Base-by-base conservation (phyloP, 2,113 vertebrate species). In the Etheostoma spectabile region DNA sequence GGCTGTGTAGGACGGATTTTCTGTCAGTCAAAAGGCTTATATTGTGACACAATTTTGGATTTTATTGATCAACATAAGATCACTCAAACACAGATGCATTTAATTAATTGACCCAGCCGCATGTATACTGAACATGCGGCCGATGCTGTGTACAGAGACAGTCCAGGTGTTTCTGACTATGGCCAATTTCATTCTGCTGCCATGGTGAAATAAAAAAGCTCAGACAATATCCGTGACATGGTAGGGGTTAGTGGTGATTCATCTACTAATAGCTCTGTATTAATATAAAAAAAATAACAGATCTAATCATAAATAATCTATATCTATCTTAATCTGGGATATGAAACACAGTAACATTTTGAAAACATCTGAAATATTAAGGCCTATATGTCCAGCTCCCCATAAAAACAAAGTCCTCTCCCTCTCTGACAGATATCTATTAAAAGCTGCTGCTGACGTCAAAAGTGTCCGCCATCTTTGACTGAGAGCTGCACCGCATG, bases 361-460 rank as follows among this genome's bases (percentile, higher is more conserved):
- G 2, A 53, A 76, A 80, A 67, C 53, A 86, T 68, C 21, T 69
- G 3, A 69, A 70, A 74, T 69, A 79, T 77, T 49, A 35, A 60
- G 18, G 21, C 66, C 73, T 42, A 1, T 52, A 49, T 42, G 38
- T 42, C n/a, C 80, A 59, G 77, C 64, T 82, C 21, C 57, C 35
- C 8, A 21, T 63, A 46, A 27, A 83, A 77, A 76, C 6, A 84
- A 90, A 90, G 79, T 67, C 56, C 73, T 56, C 77, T 63, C 83
- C 27, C 62, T 84, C 88, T 91, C 85, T 90, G 83, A 86, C 93
- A 94, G 91, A 93, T 80, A 92, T 94, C 96, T 97, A 98, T 97
- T 97, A 97, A 97, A 98, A 97, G 97, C 95, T 95, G 95, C 94
- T 97, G 96, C 96, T 98, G 97, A 99, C 98, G 97, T 99, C 96